Evolutionary conservation across 2,113 vertebrate species (phyloP).

Genomic region (Corythornis cristatus): DNA sequence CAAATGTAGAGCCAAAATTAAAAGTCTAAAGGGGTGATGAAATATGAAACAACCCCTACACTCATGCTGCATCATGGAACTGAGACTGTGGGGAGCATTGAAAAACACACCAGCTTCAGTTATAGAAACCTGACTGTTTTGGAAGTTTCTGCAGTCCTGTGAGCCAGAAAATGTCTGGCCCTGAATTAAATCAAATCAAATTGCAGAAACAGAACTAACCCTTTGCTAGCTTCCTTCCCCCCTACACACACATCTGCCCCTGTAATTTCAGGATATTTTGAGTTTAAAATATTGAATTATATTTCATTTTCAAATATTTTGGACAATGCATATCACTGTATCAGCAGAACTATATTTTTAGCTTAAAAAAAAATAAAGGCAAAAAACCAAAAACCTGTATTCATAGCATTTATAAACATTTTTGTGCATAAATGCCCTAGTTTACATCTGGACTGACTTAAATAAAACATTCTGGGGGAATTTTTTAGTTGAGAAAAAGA

Average conservation of each 20-base stretch:
- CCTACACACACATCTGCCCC: too few species aligned
- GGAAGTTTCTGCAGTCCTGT: not conserved
- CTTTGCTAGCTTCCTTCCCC: not conserved
- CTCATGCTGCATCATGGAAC: not conserved
- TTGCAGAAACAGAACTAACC: not conserved
- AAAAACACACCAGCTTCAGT: not conserved
- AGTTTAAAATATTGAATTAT: not conserved
- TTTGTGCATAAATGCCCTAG: not conserved
- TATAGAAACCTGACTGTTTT: not conserved
- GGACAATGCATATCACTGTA: fast-evolving
- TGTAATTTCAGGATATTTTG: not conserved
- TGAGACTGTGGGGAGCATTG: not conserved
- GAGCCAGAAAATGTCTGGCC: not conserved
- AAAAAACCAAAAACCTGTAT: not conserved
- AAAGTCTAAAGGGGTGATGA: not conserved
- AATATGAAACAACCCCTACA: not conserved
- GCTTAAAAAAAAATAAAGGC: not conserved
- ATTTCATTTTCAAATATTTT: not conserved
- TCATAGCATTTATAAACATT: not conserved
- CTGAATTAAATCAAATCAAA: not conserved
- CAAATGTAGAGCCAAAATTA: not conserved
- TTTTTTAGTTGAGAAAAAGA: not conserved
- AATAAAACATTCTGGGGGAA: not conserved
- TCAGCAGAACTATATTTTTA: not conserved
- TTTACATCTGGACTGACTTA: not conserved